A percentile compares a stretch with the other conserved stretches of the same genome.
Evolutionary conservation across 1,140 invertebrate species (phyloP).

Genomic region (Caenorhabditis elegans): WBcel235 BX284604.4:5656501-5657000

Average conservation of each 20-base stretch:
- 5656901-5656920: too few species aligned
- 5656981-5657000: background rate
- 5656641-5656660: too few species aligned
- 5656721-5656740: background rate
- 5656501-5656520: background rate
- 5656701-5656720: too few species aligned
- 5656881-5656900: background rate
- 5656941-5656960: background rate
- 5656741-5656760: slow-evolving; percentile 7
- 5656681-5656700: too few species aligned
- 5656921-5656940: background rate
- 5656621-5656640: too few species aligned
- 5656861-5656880: background rate
- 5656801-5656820: background rate
- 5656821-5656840: background rate
- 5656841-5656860: background rate
- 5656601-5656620: background rate
- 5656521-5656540: background rate
- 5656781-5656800: background rate
- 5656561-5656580: too few species aligned
- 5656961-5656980: background rate
- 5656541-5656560: background rate
- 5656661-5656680: too few species aligned
- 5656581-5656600: background rate
- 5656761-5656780: background rate